Evolutionary conservation across 1,140 invertebrate species (phyloP), one percentile per base, ranked within the genome.

Genomic region (Bombus breviceps): DNA sequence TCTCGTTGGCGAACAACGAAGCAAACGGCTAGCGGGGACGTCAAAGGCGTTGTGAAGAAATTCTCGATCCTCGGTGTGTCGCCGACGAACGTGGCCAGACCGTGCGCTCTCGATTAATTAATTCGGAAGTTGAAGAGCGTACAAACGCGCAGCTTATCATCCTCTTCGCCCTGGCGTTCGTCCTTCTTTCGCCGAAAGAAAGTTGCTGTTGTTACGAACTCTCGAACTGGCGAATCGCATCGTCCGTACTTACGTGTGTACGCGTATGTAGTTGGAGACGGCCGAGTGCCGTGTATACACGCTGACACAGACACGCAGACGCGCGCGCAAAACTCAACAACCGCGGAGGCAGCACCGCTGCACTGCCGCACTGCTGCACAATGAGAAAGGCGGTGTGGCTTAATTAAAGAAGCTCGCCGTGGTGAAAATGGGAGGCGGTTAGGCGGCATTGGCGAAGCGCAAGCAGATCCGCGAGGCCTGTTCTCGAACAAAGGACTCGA

Each of bases 321-420:
- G 53, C 39, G 39, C 39, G 53, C 43, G 68, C 59, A 28, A 47
- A 18, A 22, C 37, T 34, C n/a, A 53, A 22, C 37, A 41, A 15
- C 39, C 39, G 71, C 32, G 6, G 59, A n/a, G 59, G 59, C 47
- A 22, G 47, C 47, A 6, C 47, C 18, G 47, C 47, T 1, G 47
- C 47, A 53, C 18, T 53, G 68, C 71, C 53, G 72, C 81, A 83
- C 41, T 68, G 71, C 41, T 66, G 57, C 62, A 83, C 81, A 77
- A 76, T 77, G 81, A 83, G 74, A 57, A 77, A 83, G 64, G 62
- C 73, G 73, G 81, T 77, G 81, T 77, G 74, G 62, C 74, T 83
- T 83, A 83, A 83, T 83, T 83, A 83, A 83, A 83, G 74, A 77
- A 83, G 62, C 74, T 74, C 22, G n/a, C 53, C 18, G 73, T 64